These are phyloP conservation scores for Hepsetus odoe DNA, from an alignment of 2,113 vertebrate species.

Conservation along the genomic window DNA sequence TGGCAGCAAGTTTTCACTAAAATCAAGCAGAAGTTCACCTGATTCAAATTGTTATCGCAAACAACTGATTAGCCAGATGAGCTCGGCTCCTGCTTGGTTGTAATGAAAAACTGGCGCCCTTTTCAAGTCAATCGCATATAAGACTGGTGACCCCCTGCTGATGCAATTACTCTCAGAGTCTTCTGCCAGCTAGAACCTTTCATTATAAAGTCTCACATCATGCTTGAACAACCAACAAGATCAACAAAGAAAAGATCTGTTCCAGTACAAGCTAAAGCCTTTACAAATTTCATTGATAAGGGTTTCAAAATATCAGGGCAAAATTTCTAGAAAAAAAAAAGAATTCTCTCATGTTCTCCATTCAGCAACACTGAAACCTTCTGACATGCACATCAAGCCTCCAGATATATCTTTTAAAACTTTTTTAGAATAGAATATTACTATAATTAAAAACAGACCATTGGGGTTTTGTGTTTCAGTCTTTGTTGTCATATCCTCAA, in stretches of 20 bases:
- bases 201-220: constrained; percentile 23
- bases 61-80: too few species aligned
- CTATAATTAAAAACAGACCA: constrained; percentile 72
- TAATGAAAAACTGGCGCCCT: too few species aligned
- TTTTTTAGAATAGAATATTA: constrained; percentile 67
- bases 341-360: background rate
- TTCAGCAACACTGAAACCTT: constrained; percentile 47
- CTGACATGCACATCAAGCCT: constrained; percentile 68
- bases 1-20: too few species aligned
- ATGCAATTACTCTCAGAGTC: constrained; percentile 20
- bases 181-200: constrained; percentile 13
- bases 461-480: constrained; percentile 50
- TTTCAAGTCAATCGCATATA: too few species aligned
- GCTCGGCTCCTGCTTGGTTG: too few species aligned
- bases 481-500: constrained; percentile 62
- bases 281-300: background rate
- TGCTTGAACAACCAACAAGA: constrained; percentile 13
- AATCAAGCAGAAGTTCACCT: too few species aligned
- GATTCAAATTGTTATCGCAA: too few species aligned
- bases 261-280: constrained; percentile 2
- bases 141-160: too few species aligned
- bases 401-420: constrained; percentile 70
- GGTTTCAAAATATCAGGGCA: constrained; percentile 18
- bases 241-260: constrained; percentile 9
- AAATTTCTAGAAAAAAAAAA: background rate